Evolutionary conservation across 2,888 invertebrate genomes (phyloP), one percentile per base, ranked within the genome.

Genomic region (Oegoconia quadripuncta): DNA sequence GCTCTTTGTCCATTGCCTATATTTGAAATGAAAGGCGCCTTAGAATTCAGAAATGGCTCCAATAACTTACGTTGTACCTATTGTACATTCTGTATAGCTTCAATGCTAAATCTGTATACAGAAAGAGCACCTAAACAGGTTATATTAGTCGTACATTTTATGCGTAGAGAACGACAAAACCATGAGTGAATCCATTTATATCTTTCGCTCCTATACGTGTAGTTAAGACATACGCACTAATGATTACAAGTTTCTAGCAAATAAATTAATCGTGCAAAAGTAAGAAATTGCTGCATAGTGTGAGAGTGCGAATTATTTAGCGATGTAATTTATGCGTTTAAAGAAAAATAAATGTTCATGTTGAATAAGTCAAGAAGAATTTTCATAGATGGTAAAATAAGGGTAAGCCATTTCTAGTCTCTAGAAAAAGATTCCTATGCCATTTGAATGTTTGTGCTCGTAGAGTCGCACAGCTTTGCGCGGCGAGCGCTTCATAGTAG

Each of bases 1-100:
- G 63, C 64, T 73, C 68, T 72, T 76, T 75, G 76, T 76, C 55
- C 59, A 50, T 50, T 65, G 62, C 58, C 67, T 64, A 59, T 64
- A 63, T 70, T 62, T 64, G 64, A 62, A 64, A 55, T 47, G 54
- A 59, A 62, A 40, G 35, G 37, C 34, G 38, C 37, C 35, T 44
- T 20, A 27, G 32, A 17, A 41, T 41, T 38, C 37, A 38, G 31
- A 11, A 31, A 31, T 34, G 34, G 26, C 34, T 36, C 32, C 18
- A 36, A 42, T 37, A 43, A 39, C 39, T 36, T 37, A 38, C 20
- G 18, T 13, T 8, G 14, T 23, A n/a, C n/a, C n/a, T n/a, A 29
- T 35, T 34, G 37, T 39, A 33, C 29, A 34, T 28, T 39, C 36
- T 28, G 35, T 33, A 34, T 38, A 29, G 13, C 13, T 14, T 26